Percentiles rank a stretch among this genome's conserved stretches.
Evolutionary conservation across 64 coral and sea anemone species (phyloP).

Genomic region (Porites australiensis): DNA sequence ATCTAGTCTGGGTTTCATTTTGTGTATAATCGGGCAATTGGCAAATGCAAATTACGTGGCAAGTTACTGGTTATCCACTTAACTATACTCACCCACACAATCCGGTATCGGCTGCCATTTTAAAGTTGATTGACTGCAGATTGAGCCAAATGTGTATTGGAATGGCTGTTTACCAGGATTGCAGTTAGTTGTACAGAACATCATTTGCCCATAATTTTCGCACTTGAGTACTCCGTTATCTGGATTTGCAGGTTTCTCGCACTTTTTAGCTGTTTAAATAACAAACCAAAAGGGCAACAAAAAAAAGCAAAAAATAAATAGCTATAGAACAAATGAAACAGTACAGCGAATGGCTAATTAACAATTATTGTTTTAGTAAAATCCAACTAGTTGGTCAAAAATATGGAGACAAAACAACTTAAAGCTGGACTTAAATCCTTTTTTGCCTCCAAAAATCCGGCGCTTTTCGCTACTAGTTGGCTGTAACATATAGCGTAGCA

Average conservation of each 20-base stretch:
- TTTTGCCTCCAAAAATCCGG: no score
- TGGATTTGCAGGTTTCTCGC: conserved; percentile 6
- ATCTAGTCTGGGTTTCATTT: no score
- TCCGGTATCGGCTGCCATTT: conserved; percentile 38
- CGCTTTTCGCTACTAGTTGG: no score
- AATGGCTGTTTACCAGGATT: conserved; percentile 33
- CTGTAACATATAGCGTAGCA: no score
- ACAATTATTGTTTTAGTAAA: no score
- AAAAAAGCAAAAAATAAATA: neutral
- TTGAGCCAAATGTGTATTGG: conserved; percentile 42
- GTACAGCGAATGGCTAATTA: neutral
- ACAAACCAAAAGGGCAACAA: neutral
- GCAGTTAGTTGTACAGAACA: conserved; percentile 11
- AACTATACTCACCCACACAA: conserved; percentile 31
- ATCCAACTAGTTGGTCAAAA: no score
- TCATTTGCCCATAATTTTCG: neutral
- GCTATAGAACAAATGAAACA: neutral
- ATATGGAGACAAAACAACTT: no score
- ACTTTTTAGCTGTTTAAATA: neutral
- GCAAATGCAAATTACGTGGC: no score
- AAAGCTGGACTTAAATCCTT: no score
- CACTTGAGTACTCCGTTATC: conserved; percentile 49
- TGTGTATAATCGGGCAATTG: no score
- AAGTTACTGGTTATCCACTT: no score
- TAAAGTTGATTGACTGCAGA: neutral